Percentiles rank a stretch among this genome's conserved stretches.
Conservation (phyloP, 2,797 vertebrate species). For the Taenioides sp. region DNA sequence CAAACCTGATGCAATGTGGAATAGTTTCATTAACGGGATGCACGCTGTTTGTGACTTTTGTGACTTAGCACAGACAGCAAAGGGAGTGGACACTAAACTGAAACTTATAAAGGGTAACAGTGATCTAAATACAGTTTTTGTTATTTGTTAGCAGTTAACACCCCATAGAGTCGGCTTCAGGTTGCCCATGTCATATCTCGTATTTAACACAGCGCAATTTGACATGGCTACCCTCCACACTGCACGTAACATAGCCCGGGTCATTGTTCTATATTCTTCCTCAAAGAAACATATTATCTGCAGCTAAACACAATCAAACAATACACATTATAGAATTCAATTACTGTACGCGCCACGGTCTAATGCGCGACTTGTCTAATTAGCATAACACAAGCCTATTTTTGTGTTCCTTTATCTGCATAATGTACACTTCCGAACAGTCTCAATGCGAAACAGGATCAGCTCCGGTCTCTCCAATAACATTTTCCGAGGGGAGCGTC, state of each 20-base stretch:
- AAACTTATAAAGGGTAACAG: too few relatives aligned
- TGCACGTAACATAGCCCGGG: background rate
- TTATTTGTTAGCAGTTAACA: too few relatives aligned
- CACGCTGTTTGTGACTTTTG: too few relatives aligned
- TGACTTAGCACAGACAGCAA: too few relatives aligned
- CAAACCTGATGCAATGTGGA: too few relatives aligned
- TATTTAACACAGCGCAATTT: background rate
- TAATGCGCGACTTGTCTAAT: conserved; percentile 34
- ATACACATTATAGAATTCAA: conserved; percentile 20
- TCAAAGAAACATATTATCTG: conserved; percentile 13
- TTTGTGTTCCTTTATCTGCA: conserved; percentile 23
- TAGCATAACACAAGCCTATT: conserved; percentile 35
- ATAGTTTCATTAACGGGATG: too few relatives aligned
- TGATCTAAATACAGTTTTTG: too few relatives aligned
- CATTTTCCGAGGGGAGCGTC: conserved; percentile 74
- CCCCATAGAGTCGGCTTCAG: too few relatives aligned
- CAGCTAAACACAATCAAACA: conserved; percentile 24
- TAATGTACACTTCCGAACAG: conserved; percentile 10
- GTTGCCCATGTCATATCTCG: too few relatives aligned
- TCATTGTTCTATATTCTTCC: background rate
- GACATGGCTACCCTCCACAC: background rate
- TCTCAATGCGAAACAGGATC: conserved; percentile 61
- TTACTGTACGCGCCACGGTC: conserved; percentile 5
- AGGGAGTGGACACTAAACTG: too few relatives aligned
- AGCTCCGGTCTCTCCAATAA: conserved; percentile 59